Percentiles rank a stretch among this genome's conserved stretches.
Conservation (phyloP, 2,888 invertebrate genomes). For the Calliphora vomitoria region DNA sequence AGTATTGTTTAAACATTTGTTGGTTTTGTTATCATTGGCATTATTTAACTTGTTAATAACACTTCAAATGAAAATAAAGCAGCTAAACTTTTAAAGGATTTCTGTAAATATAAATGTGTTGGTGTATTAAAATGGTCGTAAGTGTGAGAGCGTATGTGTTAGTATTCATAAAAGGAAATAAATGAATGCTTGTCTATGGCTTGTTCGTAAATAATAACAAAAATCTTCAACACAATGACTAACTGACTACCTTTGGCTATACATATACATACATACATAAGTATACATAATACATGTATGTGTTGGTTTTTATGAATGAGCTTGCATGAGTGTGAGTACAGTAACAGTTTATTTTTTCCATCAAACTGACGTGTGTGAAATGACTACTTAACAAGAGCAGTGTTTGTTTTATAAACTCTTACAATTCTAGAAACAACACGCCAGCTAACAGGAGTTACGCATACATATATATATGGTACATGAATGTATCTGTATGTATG, state of each 20-base stretch:
- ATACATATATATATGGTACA: background rate
- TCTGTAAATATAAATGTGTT: background rate
- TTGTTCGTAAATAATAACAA: constrained; percentile 34
- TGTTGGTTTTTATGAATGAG: constrained; percentile 26
- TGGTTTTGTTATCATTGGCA: constrained; percentile 15
- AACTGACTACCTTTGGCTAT: constrained; percentile 11
- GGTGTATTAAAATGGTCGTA: background rate
- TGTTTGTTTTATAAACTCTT: constrained; percentile 53
- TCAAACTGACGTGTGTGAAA: constrained; percentile 59
- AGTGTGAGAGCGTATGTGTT: background rate
- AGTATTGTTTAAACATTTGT: constrained; percentile 23
- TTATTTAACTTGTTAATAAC: constrained; percentile 43
- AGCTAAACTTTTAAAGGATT: background rate
- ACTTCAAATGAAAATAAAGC: constrained; percentile 26
- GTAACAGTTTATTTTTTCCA: constrained; percentile 31
- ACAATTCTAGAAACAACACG: constrained; percentile 41
- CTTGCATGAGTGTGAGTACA: background rate
- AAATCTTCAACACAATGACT: constrained; percentile 3
- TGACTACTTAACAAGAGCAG: constrained; percentile 55
- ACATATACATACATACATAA: background rate
- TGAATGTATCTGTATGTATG: background rate
- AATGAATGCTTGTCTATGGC: constrained; percentile 20
- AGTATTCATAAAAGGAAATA: constrained; percentile 11
- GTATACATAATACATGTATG: background rate
- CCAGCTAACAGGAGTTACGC: background rate